Evolutionary conservation across 2,888 invertebrate species (phyloP), one percentile per base, ranked within the genome.

Genomic region (Ellobium chinense): DNA sequence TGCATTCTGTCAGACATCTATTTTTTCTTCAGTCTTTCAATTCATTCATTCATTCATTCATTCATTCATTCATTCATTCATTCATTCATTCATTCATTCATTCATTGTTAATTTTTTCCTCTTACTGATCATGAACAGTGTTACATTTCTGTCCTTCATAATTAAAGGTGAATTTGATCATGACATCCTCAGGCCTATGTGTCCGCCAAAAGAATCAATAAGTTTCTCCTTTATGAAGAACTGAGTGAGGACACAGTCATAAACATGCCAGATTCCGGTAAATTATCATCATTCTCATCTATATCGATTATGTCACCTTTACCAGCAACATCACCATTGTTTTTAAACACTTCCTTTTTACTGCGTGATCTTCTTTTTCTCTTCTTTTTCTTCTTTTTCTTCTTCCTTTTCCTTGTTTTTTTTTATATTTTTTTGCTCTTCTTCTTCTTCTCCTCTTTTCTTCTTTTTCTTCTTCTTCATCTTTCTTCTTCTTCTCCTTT

Each of bases 141-240:
- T n/a, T n/a, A n/a, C n/a, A n/a, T n/a, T n/a, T n/a, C 7, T 58
- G 7, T 5, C 7, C 21, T 12, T 21, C 18, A 58, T 12, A 58
- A 58, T 3, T 3, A 58, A 24, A 21, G 7, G 18, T 58, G n/a
- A n/a, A n/a, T 14, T 66, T 66, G n/a, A 9, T 21, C 1, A 24
- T 12, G 36, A 2, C 37, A 2, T 68, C 14, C 39, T 7, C 84
- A 92, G 92, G 90, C 91, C 2, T 87, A 87, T 74, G 92, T 92
- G 14, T 91, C 92, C 7, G 68, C 89, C 39, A 88, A 87, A 70
- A 85, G 92, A 78, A 85, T 92, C 27, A 82, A 85, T 62, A 86
- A 85, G 5, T 92, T 91, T 84, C 85, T 92, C 21, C 84, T 84
- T 62, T 79, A 85, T n/a, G 87, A 85, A n/a, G 92, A 92, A 69